Conservation (phyloP, 2,888 invertebrate genomes). For the Drosophila multiciliata region DNA sequence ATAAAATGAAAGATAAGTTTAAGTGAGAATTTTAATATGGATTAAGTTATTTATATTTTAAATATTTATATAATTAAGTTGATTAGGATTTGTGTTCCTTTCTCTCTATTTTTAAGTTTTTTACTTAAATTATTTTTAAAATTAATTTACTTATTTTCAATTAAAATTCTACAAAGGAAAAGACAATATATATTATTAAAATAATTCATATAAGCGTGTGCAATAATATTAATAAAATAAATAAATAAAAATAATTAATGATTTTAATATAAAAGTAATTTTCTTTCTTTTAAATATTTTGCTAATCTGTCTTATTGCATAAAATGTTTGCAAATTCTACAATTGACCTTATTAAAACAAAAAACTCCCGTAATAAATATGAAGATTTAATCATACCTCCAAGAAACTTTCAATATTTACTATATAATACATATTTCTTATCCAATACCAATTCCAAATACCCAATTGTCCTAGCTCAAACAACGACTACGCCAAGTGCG, state of each 20-base stretch:
- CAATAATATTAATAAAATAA: too few species aligned
- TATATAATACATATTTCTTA: background rate
- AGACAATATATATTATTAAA: background rate
- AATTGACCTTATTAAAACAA: background rate
- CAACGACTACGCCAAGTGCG: background rate
- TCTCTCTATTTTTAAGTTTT: too few species aligned
- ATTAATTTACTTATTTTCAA: background rate
- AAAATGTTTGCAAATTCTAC: background rate
- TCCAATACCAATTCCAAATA: background rate
- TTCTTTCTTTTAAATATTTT: background rate
- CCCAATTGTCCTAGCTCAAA: constrained; percentile 9
- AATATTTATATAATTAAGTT: too few species aligned
- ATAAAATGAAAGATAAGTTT: background rate
- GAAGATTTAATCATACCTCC: background rate
- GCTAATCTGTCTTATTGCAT: background rate
- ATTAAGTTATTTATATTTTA: too few species aligned
- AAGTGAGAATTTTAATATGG: background rate
- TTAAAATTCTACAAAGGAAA: background rate
- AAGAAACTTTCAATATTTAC: background rate
- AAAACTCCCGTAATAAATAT: background rate
- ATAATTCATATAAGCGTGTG: background rate
- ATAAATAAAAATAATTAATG: background rate
- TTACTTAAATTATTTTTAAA: too few species aligned
- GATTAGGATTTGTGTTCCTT: too few species aligned
- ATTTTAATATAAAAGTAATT: background rate